Evolutionary conservation across 2,113 vertebrate genomes (phyloP).

Genomic region (Ctenomys sociabilis): DNA sequence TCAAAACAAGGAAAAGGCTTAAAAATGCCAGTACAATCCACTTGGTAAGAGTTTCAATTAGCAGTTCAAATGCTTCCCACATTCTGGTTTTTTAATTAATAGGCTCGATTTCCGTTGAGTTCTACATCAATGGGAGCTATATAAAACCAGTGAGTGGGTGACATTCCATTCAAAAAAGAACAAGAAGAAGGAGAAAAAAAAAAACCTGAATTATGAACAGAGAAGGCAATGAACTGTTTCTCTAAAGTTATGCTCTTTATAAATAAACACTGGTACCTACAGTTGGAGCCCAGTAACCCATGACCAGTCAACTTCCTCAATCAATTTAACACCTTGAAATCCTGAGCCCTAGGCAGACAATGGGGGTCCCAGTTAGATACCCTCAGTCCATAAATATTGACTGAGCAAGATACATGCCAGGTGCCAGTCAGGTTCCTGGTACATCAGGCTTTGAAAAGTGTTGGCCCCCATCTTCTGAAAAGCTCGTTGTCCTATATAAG

Average conservation of each 20-base stretch:
- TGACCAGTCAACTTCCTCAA: background rate
- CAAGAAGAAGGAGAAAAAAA: background rate
- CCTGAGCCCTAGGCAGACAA: background rate
- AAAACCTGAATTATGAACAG: constrained; percentile 40
- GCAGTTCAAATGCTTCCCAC: constrained; percentile 71
- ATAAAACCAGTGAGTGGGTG: constrained; percentile 77
- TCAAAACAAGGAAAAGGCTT: constrained; percentile 6
- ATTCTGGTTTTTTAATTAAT: constrained; percentile 77
- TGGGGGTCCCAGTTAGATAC: background rate
- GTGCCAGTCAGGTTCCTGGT: background rate
- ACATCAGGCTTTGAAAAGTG: background rate
- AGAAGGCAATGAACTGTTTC: constrained; percentile 3
- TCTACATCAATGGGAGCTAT: constrained; percentile 69
- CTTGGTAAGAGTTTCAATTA: constrained; percentile 71
- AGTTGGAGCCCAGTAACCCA: background rate
- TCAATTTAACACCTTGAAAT: constrained; percentile 18
- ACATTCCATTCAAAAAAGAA: constrained; percentile 77
- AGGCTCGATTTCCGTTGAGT: constrained; percentile 68
- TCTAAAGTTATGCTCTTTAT: background rate
- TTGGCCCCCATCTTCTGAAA: background rate
- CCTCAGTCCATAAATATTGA: background rate
- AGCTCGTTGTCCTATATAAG: background rate
- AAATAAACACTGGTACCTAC: constrained; percentile 44
- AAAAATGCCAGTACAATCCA: constrained; percentile 42
- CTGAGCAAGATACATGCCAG: background rate